Conservation (phyloP, 2,797 vertebrate genomes). For the Taenioides sp. region DNA sequence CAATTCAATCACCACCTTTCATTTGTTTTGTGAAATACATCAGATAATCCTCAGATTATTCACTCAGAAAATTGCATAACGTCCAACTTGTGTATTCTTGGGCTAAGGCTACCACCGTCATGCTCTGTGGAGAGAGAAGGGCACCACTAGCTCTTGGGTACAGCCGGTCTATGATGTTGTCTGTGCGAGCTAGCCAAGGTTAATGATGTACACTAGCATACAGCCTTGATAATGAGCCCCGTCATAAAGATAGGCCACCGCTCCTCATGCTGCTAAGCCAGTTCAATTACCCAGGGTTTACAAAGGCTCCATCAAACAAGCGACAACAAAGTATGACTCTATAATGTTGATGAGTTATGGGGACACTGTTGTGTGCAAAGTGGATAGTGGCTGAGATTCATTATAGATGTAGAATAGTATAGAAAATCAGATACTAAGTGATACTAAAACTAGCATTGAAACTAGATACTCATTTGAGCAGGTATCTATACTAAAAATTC, state of each 20-base stretch:
- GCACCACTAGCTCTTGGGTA: conserved; percentile 69
- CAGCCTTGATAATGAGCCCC: conserved; percentile 67
- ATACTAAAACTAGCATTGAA: no score
- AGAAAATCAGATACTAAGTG: no score
- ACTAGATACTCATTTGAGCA: no score
- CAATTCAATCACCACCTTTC: background rate
- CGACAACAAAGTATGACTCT: conserved; percentile 35
- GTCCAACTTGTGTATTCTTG: conserved; percentile 36
- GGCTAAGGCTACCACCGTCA: conserved; percentile 47
- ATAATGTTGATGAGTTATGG: conserved; percentile 37
- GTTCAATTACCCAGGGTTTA: conserved; percentile 49
- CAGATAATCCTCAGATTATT: conserved; percentile 27
- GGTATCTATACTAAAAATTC: no score
- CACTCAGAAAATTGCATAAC: conserved; percentile 21
- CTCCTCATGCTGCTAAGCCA: conserved; percentile 34
- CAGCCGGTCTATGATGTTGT: conserved; percentile 72
- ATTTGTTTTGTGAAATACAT: background rate
- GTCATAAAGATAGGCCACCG: conserved; percentile 58
- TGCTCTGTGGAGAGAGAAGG: conserved; percentile 75
- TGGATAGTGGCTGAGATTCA: conserved; percentile 8
- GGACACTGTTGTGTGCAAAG: conserved; percentile 14
- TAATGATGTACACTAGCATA: conserved; percentile 76
- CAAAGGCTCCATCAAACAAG: conserved; percentile 41
- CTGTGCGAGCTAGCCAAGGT: conserved; percentile 77
- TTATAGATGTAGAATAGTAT: background rate